Base-by-base conservation (phyloP, 2,113 vertebrate genomes). In the Prunella himalayana region DNA sequence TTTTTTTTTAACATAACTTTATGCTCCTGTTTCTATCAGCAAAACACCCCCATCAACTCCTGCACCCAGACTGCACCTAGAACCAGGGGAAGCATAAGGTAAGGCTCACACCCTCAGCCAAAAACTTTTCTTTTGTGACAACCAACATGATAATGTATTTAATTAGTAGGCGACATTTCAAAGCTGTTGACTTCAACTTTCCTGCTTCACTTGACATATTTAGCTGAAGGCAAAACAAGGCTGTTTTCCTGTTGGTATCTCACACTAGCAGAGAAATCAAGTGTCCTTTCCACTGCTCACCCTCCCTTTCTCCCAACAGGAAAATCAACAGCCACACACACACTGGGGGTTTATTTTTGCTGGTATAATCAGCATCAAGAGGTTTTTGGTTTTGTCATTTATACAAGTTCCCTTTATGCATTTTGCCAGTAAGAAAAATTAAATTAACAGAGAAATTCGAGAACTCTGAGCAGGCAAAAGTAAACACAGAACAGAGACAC, bases 211-310 rank as follows among this genome's bases (percentile, higher is more conserved):
- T 95, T 88, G 90, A 88, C 87, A 86, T 11, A 42, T 65, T 94
- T 83, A 92, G 90, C 85, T 97, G 42, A 94, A 84, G 76, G 86
- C 85, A 95, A 96, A 97, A 84, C 53, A 80, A 95, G 92, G 56
- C 71, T 89, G 70, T 79, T 76, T 84, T 92, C 72, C 86, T 95
- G 65, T 68, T 83, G 84, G 82, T 95, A 87, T 85, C 66, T 87
- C 41, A 1, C 87, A 86, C 65, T 33, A 39, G n/a, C 76, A 33
- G 19, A 94, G 42, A 88, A 95, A 94, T 66, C 50, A 79, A 86
- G 68, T 33, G 28, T 84, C 93, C 83, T 79, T 86, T 86, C 47
- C 95, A 86, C 54, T 86, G 47, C 6, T 75, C 70, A 75, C 68
- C 84, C 61, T 86, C 53, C n/a, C 45, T 75, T 31, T 50, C 64